Evolutionary conservation across 2,113 vertebrate genomes (phyloP).

Genomic region (Ceyx margarethae): DNA sequence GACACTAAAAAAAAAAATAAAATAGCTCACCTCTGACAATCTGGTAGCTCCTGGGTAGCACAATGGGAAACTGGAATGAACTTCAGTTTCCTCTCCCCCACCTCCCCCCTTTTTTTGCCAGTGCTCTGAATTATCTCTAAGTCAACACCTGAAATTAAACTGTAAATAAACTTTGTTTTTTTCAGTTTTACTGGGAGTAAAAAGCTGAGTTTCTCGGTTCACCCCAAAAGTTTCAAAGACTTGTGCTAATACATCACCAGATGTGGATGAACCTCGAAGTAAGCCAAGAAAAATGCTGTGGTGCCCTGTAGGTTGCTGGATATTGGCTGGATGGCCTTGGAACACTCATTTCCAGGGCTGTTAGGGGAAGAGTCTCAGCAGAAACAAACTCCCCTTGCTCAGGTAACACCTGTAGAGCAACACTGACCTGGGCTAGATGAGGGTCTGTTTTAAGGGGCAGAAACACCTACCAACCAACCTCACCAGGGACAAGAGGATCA

Average conservation of each 20-base stretch:
- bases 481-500: background rate
- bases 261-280: background rate
- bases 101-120: background rate
- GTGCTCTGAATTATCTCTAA: background rate
- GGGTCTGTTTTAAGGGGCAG: background rate
- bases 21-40: background rate
- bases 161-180: background rate
- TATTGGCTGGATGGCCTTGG: background rate
- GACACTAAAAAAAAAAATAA: background rate
- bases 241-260: too few relatives aligned
- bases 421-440: background rate
- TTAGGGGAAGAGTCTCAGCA: background rate
- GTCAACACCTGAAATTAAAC: background rate
- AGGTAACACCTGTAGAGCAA: background rate
- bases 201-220: background rate
- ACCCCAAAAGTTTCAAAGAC: background rate
- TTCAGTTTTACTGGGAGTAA: background rate
- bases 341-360: background rate
- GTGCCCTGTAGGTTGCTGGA: background rate
- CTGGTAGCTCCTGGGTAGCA: background rate
- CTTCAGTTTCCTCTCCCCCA: rapidly evolving
- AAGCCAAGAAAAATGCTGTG: background rate
- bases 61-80: background rate
- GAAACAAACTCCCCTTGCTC: background rate
- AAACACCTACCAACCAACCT: background rate